phyloP scores from a whole-genome alignment of 2,113 vertebrate genomes.

The Suricata suricatta region DNA sequence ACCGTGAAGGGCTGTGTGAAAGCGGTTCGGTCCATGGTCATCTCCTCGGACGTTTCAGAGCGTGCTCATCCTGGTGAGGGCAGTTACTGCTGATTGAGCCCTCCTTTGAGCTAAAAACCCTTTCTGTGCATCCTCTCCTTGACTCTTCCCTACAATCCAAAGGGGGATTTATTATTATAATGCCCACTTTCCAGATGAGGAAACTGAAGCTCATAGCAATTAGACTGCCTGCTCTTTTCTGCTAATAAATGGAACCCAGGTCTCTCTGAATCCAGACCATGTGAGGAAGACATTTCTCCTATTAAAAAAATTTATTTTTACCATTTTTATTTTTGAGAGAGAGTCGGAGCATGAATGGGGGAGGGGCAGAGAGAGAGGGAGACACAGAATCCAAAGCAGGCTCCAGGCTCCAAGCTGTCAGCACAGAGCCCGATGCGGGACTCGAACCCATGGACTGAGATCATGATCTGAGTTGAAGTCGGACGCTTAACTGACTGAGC shows the following conservation, averaged over 20 bases:
- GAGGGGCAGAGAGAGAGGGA: too few species aligned
- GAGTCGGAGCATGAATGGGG: too few species aligned
- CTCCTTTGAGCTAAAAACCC: neutral
- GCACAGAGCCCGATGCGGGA: too few species aligned
- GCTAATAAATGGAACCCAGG: neutral
- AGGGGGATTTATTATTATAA: neutral
- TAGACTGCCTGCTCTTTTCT: neutral
- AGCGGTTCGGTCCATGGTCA: neutral
- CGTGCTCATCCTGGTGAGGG: neutral
- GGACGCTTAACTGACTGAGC: too few species aligned
- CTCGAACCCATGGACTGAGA: too few species aligned
- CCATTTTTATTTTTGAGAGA: too few species aligned
- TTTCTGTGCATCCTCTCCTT: neutral
- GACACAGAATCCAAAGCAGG: too few species aligned
- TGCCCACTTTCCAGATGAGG: neutral
- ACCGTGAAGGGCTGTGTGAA: neutral
- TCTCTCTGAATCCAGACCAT: neutral
- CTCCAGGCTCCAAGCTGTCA: too few species aligned
- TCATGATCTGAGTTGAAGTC: too few species aligned
- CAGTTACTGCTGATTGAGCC: neutral
- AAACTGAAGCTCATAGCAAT: neutral
- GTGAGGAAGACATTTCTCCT: neutral
- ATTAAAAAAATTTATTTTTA: neutral
- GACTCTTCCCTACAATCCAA: neutral
- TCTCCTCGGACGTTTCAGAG: neutral